Base-by-base conservation (phyloP, 1,140 invertebrate species). In the Gonioctena quinquepunctata region DNA sequence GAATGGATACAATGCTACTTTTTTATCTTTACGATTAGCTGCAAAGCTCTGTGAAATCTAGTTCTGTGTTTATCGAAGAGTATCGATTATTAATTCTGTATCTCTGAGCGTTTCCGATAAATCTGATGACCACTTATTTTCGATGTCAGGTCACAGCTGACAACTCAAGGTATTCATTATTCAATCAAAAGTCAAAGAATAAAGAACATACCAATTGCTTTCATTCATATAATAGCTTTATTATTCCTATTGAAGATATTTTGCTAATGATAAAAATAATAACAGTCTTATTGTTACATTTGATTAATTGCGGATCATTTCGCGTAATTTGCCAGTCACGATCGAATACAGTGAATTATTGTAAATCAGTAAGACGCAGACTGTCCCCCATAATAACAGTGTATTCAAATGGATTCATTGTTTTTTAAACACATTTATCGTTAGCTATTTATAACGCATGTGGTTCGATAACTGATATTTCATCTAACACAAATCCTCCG, bases 181-280 rank as follows among this genome's bases (percentile, higher is more conserved):
- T 54, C 52, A 54, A 54, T 54, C 52, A 6, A 21, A 11, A 11
- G 19, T 28, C 33, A n/a, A 11, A 42, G 33, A 13, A 42, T 42
- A n/a, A 42, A 42, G 33, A 42, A 42, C 33, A 42, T 42, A 18
- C 18, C 50, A 54, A 54, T 54, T 54, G 50, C 50, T 19, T 18
- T 54, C 3, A 27, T 60, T 54, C 23, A 19, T 54, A 54, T 66
- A 66, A 66, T 49, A 26, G 63, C 26, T 8, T 54, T 66, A 54
- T 66, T 66, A 49, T 54, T 48, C 23, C 42, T 66, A 66, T 66
- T 26, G 63, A 52, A 22, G 25, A 61, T 66, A 52, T 54, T 52
- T 26, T 11, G 63, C 50, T 66, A 27, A 54, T 49, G 63, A 66
- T 66, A 66, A 66, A 66, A 66, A 18, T 25, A 56, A 66, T 66